Base-by-base conservation (phyloP, 2,797 vertebrate genomes). In the Benthosema pterotum region DNA sequence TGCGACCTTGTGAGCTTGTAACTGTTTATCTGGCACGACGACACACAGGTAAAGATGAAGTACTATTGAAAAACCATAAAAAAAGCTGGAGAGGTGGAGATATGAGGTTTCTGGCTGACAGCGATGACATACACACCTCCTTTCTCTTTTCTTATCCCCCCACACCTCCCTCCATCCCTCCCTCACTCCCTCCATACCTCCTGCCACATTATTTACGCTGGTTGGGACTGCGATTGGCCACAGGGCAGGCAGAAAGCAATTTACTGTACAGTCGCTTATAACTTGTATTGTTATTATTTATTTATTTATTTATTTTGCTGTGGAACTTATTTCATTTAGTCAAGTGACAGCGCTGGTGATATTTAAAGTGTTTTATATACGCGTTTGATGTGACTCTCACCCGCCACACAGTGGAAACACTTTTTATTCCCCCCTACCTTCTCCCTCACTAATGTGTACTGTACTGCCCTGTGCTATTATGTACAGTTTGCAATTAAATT, bases 171-270 rank as follows among this genome's bases (percentile, higher is more conserved):
- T 65, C 19, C 12, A 60, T 19, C 22, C 7, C 14, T 58, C 69
- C 71, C 69, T 61, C 63, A n/a, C n/a, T 65, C 45, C 59, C 73
- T 47, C 76, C 42, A 60, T 74, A 71, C 70, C 72, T 69, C 71
- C 75, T 57, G 74, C 65, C 75, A 65, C 56, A 74, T 78, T 80
- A 78, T 80, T 66, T 79, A 69, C 75, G 65, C 19, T 57, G 48
- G n/a, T 52, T 60, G 63, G 49, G 42, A 7, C 58, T 71, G 54
- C 17, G 42, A 52, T 54, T 78, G 65, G 75, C 83, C 78, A 47
- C 51, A 46, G 71, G 82, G 69, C 64, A 68, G 68, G 67, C 62
- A 69, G 53, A 64, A 71, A 69, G 64, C 62, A 61, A 77, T 73
- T 69, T 68, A 68, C 65, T 72, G 57, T 57, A 49, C 60, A 61